Evolutionary conservation across 2,113 vertebrate species (phyloP).

Genomic region (Coptodon rendalli): DNA sequence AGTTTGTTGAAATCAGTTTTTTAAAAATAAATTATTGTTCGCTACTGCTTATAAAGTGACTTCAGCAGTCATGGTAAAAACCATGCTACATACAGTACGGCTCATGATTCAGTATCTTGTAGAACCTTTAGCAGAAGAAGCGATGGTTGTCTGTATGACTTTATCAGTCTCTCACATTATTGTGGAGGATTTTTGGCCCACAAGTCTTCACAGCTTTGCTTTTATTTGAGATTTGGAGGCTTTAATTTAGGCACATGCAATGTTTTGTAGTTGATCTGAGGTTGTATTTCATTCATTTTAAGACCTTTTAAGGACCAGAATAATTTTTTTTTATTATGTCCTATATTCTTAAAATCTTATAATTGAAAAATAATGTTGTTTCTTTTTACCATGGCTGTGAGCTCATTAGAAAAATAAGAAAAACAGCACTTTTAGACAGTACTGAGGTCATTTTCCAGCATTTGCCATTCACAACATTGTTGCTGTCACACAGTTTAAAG

Average conservation of each 20-base stretch:
- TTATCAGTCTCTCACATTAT: neutral
- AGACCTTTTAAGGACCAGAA: neutral
- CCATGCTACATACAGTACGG: neutral
- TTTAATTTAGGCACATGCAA: neutral
- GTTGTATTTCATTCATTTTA: neutral
- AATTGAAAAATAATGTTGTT: neutral
- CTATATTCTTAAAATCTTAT: neutral
- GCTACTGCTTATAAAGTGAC: neutral
- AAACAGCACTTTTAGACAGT: too few relatives aligned
- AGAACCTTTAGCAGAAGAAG: neutral
- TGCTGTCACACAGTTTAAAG: neutral
- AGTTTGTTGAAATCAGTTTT: neutral
- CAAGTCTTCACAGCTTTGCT: neutral
- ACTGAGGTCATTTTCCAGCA: neutral
- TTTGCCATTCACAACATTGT: neutral
- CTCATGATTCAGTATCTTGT: neutral
- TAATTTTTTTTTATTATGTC: neutral
- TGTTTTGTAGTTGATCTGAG: neutral
- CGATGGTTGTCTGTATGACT: neutral
- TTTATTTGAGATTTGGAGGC: neutral
- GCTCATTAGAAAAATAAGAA: too few relatives aligned
- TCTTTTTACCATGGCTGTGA: too few relatives aligned
- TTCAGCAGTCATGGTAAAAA: neutral
- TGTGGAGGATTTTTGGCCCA: neutral
- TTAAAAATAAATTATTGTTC: fast-evolving